Evolutionary conservation across 2,888 invertebrate genomes (phyloP).

Genomic region (Lasioglossum lativentre): DNA sequence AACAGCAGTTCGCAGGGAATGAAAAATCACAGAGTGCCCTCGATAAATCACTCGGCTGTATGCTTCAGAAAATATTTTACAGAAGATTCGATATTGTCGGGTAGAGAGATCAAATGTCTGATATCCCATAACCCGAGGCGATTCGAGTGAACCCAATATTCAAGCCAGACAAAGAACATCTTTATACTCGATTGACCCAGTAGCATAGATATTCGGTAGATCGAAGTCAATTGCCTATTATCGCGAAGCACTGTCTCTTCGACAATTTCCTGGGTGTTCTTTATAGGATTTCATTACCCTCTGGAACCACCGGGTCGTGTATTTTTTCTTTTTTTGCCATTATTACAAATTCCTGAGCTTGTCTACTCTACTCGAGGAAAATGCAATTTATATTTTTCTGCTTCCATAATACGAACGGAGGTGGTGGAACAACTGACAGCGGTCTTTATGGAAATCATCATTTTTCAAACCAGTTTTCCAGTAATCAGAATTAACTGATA

Average conservation of each 20-base stretch:
- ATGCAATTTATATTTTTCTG: not conserved
- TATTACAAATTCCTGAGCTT: not conserved
- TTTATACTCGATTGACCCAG: conserved; percentile 17
- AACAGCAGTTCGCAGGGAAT: too few species aligned
- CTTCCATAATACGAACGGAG: not conserved
- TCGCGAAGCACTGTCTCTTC: conserved; percentile 5
- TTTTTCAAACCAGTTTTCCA: not conserved
- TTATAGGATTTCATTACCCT: not conserved
- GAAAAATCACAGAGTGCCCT: not conserved
- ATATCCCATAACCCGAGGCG: conserved; percentile 6
- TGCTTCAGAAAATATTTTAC: not conserved
- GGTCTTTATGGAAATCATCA: not conserved
- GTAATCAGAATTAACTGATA: not conserved
- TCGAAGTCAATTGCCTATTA: conserved; percentile 23
- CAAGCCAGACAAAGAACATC: conserved; percentile 5
- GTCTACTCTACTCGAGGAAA: not conserved
- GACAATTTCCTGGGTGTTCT: conserved; percentile 11
- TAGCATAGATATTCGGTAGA: not conserved
- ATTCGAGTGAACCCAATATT: conserved; percentile 4
- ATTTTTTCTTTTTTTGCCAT: not conserved
- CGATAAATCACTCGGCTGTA: not conserved
- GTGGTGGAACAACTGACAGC: not conserved
- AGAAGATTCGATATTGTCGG: conserved; percentile 12
- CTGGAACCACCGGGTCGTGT: not conserved
- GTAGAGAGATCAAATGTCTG: conserved; percentile 9